Percentiles rank a stretch among this genome's conserved stretches.
Conservation (phyloP, 2,888 invertebrate species). For the Blastobasis lacticolella region DNA sequence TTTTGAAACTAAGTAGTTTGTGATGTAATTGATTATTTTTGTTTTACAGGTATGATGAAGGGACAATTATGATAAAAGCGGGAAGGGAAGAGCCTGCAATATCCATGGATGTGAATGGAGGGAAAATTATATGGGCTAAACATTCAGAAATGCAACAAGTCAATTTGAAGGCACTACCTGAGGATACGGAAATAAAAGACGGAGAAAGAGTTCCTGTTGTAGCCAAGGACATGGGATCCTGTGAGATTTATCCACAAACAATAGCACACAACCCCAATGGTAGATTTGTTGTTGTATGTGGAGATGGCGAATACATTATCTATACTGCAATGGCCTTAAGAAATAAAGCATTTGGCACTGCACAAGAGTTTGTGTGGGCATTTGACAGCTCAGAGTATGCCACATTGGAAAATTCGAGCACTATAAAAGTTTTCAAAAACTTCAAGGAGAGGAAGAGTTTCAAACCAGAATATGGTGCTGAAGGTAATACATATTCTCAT, state of each 20-base stretch:
- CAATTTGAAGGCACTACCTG: slow-evolving; percentile 88
- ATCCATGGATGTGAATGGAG: slow-evolving; percentile 98
- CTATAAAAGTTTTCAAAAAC: slow-evolving; percentile 96
- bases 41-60: slow-evolving; percentile 86
- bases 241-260: slow-evolving; percentile 99
- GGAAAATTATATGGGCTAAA: slow-evolving; percentile 99
- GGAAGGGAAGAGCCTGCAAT: slow-evolving; percentile 99
- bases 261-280: slow-evolving; percentile 99
- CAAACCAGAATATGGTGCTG: slow-evolving; percentile 97
- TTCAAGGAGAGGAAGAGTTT: slow-evolving; percentile 98
- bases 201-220: slow-evolving; percentile 94
- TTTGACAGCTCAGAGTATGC: slow-evolving; percentile 95
- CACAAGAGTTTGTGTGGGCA: slow-evolving; percentile 99
- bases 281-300: slow-evolving; percentile 93
- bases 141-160: slow-evolving; percentile 99
- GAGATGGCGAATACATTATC: slow-evolving; percentile 99
- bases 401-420: slow-evolving; percentile 90
- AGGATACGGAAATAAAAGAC: slow-evolving; percentile 87
- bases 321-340: slow-evolving; percentile 99
- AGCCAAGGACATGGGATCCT: slow-evolving; percentile 99
- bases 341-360: slow-evolving; percentile 98
- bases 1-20: neutral
- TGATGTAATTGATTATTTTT: slow-evolving; percentile 1
- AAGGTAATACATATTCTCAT: slow-evolving; percentile 73
- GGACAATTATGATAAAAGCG: slow-evolving; percentile 96